Evolutionary conservation across 2,888 invertebrate species (phyloP).

Genomic region (Drosophila stalkeri): DNA sequence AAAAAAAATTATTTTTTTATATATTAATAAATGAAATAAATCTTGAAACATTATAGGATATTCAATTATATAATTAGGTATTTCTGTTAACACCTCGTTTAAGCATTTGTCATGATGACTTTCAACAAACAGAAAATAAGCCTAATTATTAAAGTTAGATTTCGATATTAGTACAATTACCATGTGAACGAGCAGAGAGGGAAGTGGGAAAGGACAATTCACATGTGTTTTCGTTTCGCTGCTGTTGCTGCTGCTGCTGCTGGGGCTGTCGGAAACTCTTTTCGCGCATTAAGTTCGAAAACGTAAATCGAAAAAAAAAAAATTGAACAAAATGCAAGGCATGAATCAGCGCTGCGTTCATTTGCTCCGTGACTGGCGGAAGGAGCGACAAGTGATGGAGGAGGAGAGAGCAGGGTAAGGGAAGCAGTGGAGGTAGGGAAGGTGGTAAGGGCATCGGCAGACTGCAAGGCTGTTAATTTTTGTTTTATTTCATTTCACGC

Average conservation of each 20-base stretch:
- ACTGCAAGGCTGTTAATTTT: constrained; percentile 14
- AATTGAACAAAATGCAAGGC: constrained; percentile 23
- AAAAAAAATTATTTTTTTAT: too few species aligned
- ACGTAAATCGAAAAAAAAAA: neutral
- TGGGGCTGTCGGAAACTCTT: constrained; percentile 21
- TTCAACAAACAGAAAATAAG: neutral
- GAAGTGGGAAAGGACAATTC: neutral
- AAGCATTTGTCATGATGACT: neutral
- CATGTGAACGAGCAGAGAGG: neutral
- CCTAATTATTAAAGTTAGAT: too few species aligned
- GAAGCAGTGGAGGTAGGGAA: neutral
- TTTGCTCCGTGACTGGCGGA: constrained; percentile 30
- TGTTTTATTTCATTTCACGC: constrained; percentile 19
- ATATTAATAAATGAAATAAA: neutral
- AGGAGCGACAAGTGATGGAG: constrained; percentile 21
- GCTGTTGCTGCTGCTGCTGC: too few species aligned
- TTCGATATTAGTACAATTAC: neutral
- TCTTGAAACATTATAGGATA: neutral
- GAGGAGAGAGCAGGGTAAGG: neutral
- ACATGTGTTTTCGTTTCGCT: constrained; percentile 23
- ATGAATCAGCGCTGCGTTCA: constrained; percentile 43
- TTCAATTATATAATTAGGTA: neutral
- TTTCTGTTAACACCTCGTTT: neutral
- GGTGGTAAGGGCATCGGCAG: neutral
- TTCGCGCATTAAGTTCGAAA: constrained; percentile 13